Conservation (phyloP, 2,888 invertebrate species). For the Stenurella melanura region DNA sequence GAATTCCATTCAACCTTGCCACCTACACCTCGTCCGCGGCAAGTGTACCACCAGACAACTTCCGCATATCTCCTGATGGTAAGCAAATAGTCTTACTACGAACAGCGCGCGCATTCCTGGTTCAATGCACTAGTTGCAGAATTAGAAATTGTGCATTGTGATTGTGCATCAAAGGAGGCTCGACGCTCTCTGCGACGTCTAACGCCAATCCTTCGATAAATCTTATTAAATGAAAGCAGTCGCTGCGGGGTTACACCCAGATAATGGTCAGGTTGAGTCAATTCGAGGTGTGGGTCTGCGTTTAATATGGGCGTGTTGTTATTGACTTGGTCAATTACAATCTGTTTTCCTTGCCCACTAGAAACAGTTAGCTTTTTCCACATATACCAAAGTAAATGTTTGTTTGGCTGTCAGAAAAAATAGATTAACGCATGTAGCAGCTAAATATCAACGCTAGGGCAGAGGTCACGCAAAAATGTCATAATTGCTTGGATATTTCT, state of each 20-base stretch:
- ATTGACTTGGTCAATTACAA: slow-evolving; percentile 39
- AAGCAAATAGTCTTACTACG: slow-evolving; percentile 21
- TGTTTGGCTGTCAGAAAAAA: neutral
- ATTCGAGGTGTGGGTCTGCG: slow-evolving; percentile 37
- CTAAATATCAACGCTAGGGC: neutral
- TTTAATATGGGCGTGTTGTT: slow-evolving; percentile 40
- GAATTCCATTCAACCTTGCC: slow-evolving; percentile 33
- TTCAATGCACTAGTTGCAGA: slow-evolving; percentile 57
- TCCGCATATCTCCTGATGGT: slow-evolving; percentile 30
- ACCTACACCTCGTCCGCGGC: slow-evolving; percentile 27
- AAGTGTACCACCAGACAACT: slow-evolving; percentile 34
- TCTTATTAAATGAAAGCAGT: slow-evolving; percentile 46
- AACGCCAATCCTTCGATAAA: slow-evolving; percentile 15
- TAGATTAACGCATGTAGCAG: neutral
- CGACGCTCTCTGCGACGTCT: slow-evolving; percentile 34
- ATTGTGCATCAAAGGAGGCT: slow-evolving; percentile 39
- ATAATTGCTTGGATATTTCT: too few species aligned
- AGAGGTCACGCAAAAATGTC: too few species aligned
- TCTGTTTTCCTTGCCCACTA: slow-evolving; percentile 20
- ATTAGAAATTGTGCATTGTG: slow-evolving; percentile 51
- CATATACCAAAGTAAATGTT: slow-evolving; percentile 10
- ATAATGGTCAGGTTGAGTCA: slow-evolving; percentile 31
- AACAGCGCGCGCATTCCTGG: slow-evolving; percentile 52
- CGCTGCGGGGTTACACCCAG: slow-evolving; percentile 44
- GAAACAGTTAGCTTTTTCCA: slow-evolving; percentile 6